Evolutionary conservation across 2,797 vertebrate genomes (phyloP).

Genomic region (Rhabdophis nuchalis): DNA sequence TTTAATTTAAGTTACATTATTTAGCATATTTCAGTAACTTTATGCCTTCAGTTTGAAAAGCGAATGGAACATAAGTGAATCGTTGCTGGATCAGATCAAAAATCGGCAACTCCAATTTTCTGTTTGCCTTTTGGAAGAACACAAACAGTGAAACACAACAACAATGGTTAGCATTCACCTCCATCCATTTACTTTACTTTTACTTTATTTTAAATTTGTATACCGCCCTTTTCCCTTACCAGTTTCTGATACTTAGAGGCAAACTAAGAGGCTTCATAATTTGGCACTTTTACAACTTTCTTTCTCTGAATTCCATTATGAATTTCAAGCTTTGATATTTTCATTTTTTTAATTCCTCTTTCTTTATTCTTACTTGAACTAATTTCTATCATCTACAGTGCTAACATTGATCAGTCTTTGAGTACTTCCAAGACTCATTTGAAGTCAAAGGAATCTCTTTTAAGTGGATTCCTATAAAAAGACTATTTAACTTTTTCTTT

Average conservation of each 20-base stretch:
- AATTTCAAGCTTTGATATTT: neutral
- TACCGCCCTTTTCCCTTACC: too few species aligned
- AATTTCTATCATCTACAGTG: neutral
- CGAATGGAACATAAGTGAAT: neutral
- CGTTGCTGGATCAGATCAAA: neutral
- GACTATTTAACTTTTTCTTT: neutral
- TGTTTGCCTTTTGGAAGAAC: neutral
- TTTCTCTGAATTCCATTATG: neutral
- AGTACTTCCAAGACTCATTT: neutral
- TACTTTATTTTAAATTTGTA: too few species aligned
- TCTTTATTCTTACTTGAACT: neutral
- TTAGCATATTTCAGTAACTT: neutral
- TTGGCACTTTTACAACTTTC: neutral
- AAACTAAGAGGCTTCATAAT: neutral
- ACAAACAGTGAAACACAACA: neutral
- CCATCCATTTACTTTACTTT: too few species aligned
- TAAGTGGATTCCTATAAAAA: neutral
- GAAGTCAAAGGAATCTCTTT: neutral
- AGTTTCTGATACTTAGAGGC: neutral
- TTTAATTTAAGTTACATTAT: neutral
- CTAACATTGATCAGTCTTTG: too few species aligned
- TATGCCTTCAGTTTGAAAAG: neutral
- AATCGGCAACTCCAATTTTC: neutral
- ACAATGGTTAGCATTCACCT: neutral
- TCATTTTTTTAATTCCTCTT: neutral